Evolutionary conservation across 2,888 invertebrate genomes (phyloP).

Genomic region (Nemapogon koenigi): DNA sequence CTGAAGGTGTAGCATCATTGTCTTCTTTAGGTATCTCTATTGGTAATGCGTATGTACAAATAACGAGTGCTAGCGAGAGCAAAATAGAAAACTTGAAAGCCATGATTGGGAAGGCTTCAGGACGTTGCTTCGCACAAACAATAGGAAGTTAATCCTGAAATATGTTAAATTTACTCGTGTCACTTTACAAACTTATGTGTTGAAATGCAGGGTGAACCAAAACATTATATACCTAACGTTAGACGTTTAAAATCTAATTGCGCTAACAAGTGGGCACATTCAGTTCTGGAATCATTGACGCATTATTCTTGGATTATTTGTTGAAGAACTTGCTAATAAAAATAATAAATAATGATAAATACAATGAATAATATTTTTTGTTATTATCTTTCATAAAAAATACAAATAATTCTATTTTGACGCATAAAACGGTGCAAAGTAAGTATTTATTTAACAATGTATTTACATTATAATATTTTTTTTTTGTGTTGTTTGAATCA

Average conservation of each 20-base stretch:
- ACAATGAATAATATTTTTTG: conserved; percentile 43
- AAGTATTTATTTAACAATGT: too few relatives aligned
- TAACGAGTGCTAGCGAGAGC: conserved; percentile 34
- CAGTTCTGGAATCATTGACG: conserved; percentile 47
- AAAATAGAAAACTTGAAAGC: conserved; percentile 33
- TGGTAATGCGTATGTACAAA: conserved; percentile 29
- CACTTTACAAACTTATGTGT: too few relatives aligned
- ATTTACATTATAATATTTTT: too few relatives aligned
- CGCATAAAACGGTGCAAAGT: too few relatives aligned
- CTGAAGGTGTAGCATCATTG: not conserved
- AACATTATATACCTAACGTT: too few relatives aligned
- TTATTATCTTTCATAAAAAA: conserved; percentile 32
- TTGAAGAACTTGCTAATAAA: conserved; percentile 28
- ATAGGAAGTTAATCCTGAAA: not conserved
- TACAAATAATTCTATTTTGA: too few relatives aligned
- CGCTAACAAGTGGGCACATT: conserved; percentile 40
- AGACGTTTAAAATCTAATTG: too few relatives aligned
- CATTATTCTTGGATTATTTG: conserved; percentile 22
- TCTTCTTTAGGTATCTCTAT: conserved; percentile 17
- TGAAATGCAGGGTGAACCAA: too few relatives aligned
- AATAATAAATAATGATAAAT: conserved; percentile 45
- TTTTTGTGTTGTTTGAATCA: too few relatives aligned
- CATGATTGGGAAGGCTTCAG: too few relatives aligned
- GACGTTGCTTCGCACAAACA: not conserved
- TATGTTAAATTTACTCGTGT: not conserved